Evolutionary conservation across 2,888 invertebrate genomes (phyloP), one percentile per base, ranked within the genome.

Genomic region (Perizoma affinitatum): DNA sequence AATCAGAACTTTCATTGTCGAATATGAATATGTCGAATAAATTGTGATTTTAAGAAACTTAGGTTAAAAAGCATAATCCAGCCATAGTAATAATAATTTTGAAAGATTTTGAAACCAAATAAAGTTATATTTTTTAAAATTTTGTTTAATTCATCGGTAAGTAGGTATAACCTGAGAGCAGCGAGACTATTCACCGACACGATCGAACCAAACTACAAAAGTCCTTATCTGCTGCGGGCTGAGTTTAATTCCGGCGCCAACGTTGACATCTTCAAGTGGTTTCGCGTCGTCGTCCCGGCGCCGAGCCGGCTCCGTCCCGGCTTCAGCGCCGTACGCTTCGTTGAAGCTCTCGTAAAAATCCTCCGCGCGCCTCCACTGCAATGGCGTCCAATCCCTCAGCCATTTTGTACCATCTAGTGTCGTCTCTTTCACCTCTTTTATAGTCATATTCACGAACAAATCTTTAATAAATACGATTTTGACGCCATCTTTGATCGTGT

Each of bases 221-320:
- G 96, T 96, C 46, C 94, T 89, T 59, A 97, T 96, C 78, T 96
- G 93, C 93, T 96, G 96, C 0, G 97, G 95, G 0, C 83, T 83
- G 10, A 97, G 76, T 1, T 85, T 84, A 0, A 96, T 82, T 0
- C 76, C 81, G 9, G 71, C 45, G 5, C 79, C 74, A 4, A 89
- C 68, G 40, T 76, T 70, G 0, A 79, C 66, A 0, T 72, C 68
- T 2, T 73, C 71, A 1, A 61, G 34, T 0, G 54, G 8, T 43
- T 65, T 67, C 40, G 47, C 6, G 8, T 68, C 66, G 0, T 75
- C 72, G 0, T 72, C 64, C 2, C 55, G 65, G 67, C 57, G 83
- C 5, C 75, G 71, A 0, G 65, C 33, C 6, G 62, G 22, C 22
- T 22, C 22, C 22, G 22, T 22, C 22, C 22, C 22, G 22, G 22